Base-by-base conservation (phyloP, 2,888 invertebrate genomes). In the Copidosoma aretas region DNA sequence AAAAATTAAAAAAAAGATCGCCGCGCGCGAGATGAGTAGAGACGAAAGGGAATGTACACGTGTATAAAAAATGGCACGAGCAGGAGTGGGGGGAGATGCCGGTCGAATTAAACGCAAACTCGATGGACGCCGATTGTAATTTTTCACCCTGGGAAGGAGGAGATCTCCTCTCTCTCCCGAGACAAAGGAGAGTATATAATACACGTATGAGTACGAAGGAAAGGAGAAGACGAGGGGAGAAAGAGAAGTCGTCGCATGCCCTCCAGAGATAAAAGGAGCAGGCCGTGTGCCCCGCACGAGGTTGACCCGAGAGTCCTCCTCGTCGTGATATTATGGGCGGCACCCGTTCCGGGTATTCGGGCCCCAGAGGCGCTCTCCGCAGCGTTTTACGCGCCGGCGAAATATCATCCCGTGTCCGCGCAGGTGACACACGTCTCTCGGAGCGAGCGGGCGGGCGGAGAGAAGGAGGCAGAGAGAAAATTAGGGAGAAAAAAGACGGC, bases 331-430 rank as follows among this genome's bases (percentile, higher is more conserved):
- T 68, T 71, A 76, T 77, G 77, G 77, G 78, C 77, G 78, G 74
- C 73, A 71, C 75, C 74, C 71, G 73, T 72, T 79, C 79, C 60
- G 68, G 69, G 77, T 79, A 80, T 77, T 77, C 72, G 70, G 64
- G 56, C 71, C n/a, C 43, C 54, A 32, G 32, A 32, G 64, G 51
- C n/a, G 21, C 52, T n/a, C 19, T 4, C 54, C 65, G 3, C 4
- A 5, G 49, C 60, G 63, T 69, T 74, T 75, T 73, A 71, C 69
- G 73, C 67, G 64, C 60, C 68, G 52, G 25, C 56, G 21, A 64
- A 71, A 67, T 62, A 63, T 65, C 24, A 63, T 65, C 24, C 60
- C 62, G 49, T 65, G 32, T 56, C 59, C 57, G 63, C 68, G 64
- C 73, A 75, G 75, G 74, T 75, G 75, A 75, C 75, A 73, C 71